Conservation (phyloP, 2,888 invertebrate genomes). For the Philhelius pedissequus region DNA sequence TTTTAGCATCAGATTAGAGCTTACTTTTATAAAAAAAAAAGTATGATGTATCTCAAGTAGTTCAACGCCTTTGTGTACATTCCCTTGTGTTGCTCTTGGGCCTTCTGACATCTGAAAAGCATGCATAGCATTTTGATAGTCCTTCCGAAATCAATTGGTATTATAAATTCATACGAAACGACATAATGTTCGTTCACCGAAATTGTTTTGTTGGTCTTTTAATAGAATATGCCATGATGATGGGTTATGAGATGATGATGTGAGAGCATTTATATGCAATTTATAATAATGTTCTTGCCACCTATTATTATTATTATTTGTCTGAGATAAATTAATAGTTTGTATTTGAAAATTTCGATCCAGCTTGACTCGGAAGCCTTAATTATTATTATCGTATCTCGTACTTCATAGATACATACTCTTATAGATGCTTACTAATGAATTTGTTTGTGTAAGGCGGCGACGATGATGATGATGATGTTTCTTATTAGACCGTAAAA, state of each 20-base stretch:
- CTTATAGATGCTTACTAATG: not conserved
- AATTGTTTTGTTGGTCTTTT: not conserved
- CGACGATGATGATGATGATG: conserved; percentile 21
- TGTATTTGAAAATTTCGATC: not conserved
- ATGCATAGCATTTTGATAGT: not conserved
- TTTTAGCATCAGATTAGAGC: too few relatives aligned
- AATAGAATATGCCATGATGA: not conserved
- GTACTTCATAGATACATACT: not conserved
- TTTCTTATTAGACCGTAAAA: conserved; percentile 16
- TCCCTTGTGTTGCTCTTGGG: not conserved
- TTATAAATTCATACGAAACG: conserved; percentile 22
- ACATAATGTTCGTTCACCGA: conserved; percentile 27
- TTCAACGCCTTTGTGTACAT: too few relatives aligned
- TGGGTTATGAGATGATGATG: conserved; percentile 6
- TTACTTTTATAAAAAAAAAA: too few relatives aligned
- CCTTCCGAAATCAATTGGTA: not conserved
- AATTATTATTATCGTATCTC: conserved; percentile 12
- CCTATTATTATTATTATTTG: conserved; percentile 4
- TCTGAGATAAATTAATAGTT: conserved; percentile 10
- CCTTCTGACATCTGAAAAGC: not conserved
- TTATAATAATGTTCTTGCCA: conserved; percentile 4
- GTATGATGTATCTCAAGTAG: not conserved
- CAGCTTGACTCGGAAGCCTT: conserved; percentile 14
- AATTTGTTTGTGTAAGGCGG: conserved; percentile 27
- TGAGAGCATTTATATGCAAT: conserved; percentile 4